These are phyloP conservation scores for Nymphalis c-album DNA, from an alignment of 2,888 invertebrate genomes.

Conservation along the genomic window DNA sequence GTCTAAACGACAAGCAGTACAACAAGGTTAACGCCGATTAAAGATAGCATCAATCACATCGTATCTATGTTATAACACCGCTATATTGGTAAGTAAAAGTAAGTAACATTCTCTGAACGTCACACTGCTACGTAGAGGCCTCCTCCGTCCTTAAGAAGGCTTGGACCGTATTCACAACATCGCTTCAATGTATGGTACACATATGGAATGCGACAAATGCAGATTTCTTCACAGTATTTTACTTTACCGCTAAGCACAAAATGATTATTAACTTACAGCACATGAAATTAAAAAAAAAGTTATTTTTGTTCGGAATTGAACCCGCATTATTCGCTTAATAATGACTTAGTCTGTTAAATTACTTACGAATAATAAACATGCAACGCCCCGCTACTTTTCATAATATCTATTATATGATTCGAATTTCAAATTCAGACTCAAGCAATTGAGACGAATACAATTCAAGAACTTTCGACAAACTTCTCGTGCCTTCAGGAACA, in stretches of 20 bases:
- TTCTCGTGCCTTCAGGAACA: conserved; percentile 12
- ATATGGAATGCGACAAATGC: too few species aligned
- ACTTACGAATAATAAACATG: not conserved
- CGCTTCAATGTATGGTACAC: too few species aligned
- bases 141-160: too few species aligned
- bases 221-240: too few species aligned
- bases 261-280: too few species aligned
- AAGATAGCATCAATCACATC: not conserved
- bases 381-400: not conserved
- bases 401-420: conserved; percentile 14
- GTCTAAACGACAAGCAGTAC: not conserved
- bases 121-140: too few species aligned
- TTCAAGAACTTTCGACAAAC: conserved; percentile 21
- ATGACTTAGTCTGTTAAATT: not conserved
- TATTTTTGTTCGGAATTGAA: too few species aligned
- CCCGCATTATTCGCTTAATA: too few species aligned
- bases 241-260: too few species aligned
- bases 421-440: conserved; percentile 18
- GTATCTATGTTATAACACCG: not conserved
- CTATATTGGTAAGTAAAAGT: not conserved
- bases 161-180: too few species aligned
- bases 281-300: too few species aligned
- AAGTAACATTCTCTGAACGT: too few species aligned
- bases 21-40: not conserved
- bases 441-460: conserved; percentile 19